Base-by-base conservation (phyloP, 2,797 vertebrate genomes). In the Xerus rutilus region DNA sequence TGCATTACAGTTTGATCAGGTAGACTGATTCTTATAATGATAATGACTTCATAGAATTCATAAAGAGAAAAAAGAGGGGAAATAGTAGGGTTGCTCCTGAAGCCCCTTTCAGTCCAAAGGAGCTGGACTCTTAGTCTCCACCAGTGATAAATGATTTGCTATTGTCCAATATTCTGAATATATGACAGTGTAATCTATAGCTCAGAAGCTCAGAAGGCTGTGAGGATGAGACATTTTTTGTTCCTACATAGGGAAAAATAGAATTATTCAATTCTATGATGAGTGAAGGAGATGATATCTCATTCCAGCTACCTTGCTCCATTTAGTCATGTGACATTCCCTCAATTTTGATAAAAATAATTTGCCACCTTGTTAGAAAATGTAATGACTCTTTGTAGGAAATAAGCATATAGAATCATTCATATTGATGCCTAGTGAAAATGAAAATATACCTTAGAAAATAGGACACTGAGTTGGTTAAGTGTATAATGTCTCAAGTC, bases 121-220 rank as follows among this genome's bases (percentile, higher is more conserved):
- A 94, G 39, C 73, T 70, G 47, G 52, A 89, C 25, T 86, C 90
- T 67, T 76, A 74, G 1, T 28, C 15, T 89, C 43, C 17, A 78
- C 13, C 32, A 85, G 88, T 83, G 52, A 92, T 91, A 90, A 96
- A 93, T 83, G 84, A 96, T 97, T 98, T 97, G 74, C 49, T 92
- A 14, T 91, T 94, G 77, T 91, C 70, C 95, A 94, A 49, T 28
- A 17, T 91, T 98, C 86, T 77, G 64, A 84, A 76, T 67, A 89
- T 92, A 35, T 57, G 65, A 83, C 14, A 84, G 73, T 93, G 79
- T 76, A 95, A 96, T 94, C 59, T 86, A 72, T 73, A 86, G 59
- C 74, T 73, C 35, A 82, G 67, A 83, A 83, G 20, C 86, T 96
- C 65, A 84, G 79, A 86, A 86, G 74, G 93, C 65, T 64, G 13